Evolutionary conservation across 2,888 invertebrate species (phyloP), one percentile per base, ranked within the genome.

Genomic region (Harpalus rubripes): DNA sequence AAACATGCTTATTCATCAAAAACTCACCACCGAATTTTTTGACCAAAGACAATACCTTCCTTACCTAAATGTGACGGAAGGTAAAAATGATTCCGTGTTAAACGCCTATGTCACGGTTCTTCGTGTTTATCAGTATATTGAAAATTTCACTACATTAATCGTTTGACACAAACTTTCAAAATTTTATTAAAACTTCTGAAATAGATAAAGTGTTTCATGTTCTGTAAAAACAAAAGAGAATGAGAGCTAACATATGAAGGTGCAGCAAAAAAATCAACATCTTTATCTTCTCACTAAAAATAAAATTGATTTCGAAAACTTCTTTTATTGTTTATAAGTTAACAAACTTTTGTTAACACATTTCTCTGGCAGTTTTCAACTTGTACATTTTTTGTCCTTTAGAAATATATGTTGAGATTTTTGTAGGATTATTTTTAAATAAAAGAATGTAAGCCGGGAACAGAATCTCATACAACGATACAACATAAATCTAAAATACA

Each of bases 311-410:
- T 56, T 15, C 7, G 10, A 56, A 5, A 32, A 59, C 7, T 15
- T 59, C 59, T 12, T 15, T 12, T 59, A 59, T 18, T 16, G 59
- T 59, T 59, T 59, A 59, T 59, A 59, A 59, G 16, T 59, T 59
- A 59, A 16, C 59, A 59, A 59, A 59, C n/a, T 59, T 59, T 10
- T 52, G 44, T 52, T 59, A 59, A 15, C 59, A 59, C 18, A 59
- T 59, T 59, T 59, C 59, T 59, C 18, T 59, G 59, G 18, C 59
- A 59, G 16, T 59, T 59, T 7, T 59, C 15, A 59, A 59, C 32
- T 32, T 5, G 32, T 18, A 59, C 15, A n/a, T 59, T 59, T 59
- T 18, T 8, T 52, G 8, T 52, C 10, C 44, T 6, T 12, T 52
- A 10, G 10, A 52, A 8, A 12, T 52, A 52, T 12, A 10, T 12